These are phyloP conservation scores for Leptinotarsa defecta DNA, from an alignment of 1,140 invertebrate genomes.

Conservation along the genomic window DNA sequence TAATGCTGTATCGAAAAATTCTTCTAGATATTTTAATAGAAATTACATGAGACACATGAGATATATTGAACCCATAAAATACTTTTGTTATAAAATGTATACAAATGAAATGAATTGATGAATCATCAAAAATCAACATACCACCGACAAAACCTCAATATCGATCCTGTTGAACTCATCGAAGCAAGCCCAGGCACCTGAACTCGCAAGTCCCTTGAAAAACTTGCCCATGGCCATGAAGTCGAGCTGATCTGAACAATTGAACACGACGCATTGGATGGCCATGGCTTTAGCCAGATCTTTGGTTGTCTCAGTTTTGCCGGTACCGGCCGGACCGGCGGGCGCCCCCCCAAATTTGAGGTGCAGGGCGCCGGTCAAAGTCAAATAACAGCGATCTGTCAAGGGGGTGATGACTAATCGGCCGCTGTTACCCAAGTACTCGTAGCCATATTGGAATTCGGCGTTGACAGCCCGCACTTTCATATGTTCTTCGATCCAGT, in stretches of 20 bases:
- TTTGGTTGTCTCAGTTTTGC: conserved; percentile 78
- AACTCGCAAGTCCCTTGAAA: conserved; percentile 64
- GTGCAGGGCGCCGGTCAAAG: conserved; percentile 70
- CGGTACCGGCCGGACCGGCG: conserved; percentile 74
- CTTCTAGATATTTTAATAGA: too few relatives aligned
- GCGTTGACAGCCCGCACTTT: conserved; percentile 69
- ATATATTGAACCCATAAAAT: too few relatives aligned
- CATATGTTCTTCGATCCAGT: conserved; percentile 65
- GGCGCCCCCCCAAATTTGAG: conserved; percentile 75
- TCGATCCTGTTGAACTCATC: conserved; percentile 80
- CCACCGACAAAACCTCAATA: conserved; percentile 67
- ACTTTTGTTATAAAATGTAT: too few relatives aligned
- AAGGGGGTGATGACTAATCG: conserved; percentile 87
- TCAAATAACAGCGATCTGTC: conserved; percentile 80
- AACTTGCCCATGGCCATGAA: conserved; percentile 74
- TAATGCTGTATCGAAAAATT: too few relatives aligned
- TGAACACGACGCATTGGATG: conserved; percentile 77
- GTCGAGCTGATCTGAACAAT: conserved; percentile 76
- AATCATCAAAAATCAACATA: conserved; percentile 2
- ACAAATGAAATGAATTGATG: too few relatives aligned
- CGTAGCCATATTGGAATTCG: conserved; percentile 88
- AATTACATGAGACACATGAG: too few relatives aligned
- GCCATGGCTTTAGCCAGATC: conserved; percentile 77
- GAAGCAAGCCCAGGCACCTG: conserved; percentile 78
- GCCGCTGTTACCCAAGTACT: conserved; percentile 89